phyloP scores from a whole-genome alignment of 2,797 vertebrate genomes.

The Microctenopoma stevenorrisi region DNA sequence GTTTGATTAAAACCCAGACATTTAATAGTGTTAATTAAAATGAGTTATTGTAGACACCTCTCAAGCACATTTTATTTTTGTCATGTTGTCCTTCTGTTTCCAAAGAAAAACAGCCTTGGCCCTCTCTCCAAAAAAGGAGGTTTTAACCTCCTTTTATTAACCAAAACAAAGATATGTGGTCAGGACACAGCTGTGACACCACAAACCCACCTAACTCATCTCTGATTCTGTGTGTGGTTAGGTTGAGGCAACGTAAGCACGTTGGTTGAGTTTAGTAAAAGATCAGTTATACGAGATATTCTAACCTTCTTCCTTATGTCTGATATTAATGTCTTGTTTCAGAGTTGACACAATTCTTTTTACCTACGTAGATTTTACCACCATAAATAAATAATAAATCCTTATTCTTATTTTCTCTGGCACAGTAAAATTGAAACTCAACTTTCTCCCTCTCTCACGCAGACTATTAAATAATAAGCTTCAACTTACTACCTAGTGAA shows the following conservation, averaged over 20 bases:
- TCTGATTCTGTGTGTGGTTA: too few species aligned
- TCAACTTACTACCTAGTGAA: constrained; percentile 38
- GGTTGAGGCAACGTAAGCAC: too few species aligned
- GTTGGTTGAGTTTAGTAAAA: too few species aligned
- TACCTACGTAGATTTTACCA: neutral
- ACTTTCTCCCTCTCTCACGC: neutral
- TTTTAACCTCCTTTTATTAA: too few species aligned
- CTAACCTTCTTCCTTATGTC: neutral
- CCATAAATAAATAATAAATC: neutral
- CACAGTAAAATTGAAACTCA: constrained; percentile 22
- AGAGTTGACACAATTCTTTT: constrained; percentile 10
- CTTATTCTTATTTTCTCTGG: neutral
- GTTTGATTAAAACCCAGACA: constrained; percentile 20
- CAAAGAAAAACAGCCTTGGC: neutral
- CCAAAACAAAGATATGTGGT: too few species aligned
- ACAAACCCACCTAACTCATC: too few species aligned
- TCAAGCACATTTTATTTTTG: neutral
- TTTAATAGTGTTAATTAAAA: constrained; percentile 14
- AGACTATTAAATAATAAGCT: constrained; percentile 45
- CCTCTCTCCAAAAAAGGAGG: too few species aligned
- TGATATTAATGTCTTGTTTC: constrained; percentile 13
- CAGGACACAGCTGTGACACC: too few species aligned
- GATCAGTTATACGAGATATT: too few species aligned
- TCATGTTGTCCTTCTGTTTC: neutral
- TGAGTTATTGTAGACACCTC: neutral